Evolutionary conservation across 2,888 invertebrate species (phyloP), one percentile per base, ranked within the genome.

Genomic region (Ditula angustiorana): DNA sequence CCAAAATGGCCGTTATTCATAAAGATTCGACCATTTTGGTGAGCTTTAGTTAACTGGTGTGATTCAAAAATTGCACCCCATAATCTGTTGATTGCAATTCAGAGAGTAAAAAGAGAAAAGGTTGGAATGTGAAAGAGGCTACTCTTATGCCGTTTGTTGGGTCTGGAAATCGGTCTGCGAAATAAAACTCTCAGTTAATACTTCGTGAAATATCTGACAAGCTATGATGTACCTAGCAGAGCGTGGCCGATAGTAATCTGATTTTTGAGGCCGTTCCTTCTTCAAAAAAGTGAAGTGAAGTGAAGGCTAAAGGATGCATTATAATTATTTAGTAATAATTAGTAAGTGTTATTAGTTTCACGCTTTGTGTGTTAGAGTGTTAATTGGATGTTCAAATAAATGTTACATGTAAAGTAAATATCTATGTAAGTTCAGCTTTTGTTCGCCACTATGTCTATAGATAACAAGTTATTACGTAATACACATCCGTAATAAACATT

Each of bases 281-380:
- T 49, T 8, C 19, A 41, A 3, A 8, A 30, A n/a, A n/a, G n/a
- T n/a, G n/a, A 35, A 1, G 8, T 10, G 41, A 16, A 10, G 5
- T 52, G 33, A 50, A 58, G 63, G 63, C 24, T 58, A 52, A 44
- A 63, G 63, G 63, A 63, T 58, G 52, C n/a, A 35, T 63, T 52
- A 58, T 35, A 62, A 57, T 41, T 62, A 47, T 49, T 21, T 49
- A 58, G 19, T 63, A 53, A 37, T 57, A 57, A 50, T 63, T 52
- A 58, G 63, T 50, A 35, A 44, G 16, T 13, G 49, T 52, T 64
- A 64, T 57, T 44, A 19, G 44, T 58, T 44, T 52, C 24, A 64
- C 46, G 53, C 52, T 8, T 63, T 19, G 30, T 23, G 37, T 23
- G 28, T 44, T 44, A 16, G n/a, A 23, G 16, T 46, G 33, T 41